A percentile compares a stretch with the other conserved stretches of the same genome.
Evolutionary conservation across 2,113 vertebrate genomes (phyloP).

Genomic region (Muscicapa adusta): DNA sequence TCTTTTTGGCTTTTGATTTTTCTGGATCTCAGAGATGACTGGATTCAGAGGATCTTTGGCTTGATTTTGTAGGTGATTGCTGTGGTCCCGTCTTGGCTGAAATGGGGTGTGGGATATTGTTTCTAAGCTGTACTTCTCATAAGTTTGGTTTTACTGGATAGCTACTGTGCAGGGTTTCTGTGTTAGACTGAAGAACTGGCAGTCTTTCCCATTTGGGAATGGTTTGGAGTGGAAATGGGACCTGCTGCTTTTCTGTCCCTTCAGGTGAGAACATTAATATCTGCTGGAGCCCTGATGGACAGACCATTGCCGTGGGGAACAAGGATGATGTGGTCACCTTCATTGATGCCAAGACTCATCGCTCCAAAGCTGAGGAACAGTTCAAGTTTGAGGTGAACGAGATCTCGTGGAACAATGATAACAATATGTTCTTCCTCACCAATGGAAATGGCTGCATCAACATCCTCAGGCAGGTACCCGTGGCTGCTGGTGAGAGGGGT

Average conservation of each 20-base stretch:
- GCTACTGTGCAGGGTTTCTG: background rate
- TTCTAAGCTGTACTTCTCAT: background rate
- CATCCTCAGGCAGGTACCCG: slow-evolving; percentile 82
- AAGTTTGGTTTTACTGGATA: too few relatives aligned
- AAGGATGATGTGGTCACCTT: slow-evolving; percentile 99
- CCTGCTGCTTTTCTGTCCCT: background rate
- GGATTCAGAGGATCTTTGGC: background rate
- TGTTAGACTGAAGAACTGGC: background rate
- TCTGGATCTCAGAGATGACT: background rate
- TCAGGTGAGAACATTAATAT: slow-evolving; percentile 98
- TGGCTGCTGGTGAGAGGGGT: background rate
- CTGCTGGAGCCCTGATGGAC: slow-evolving; percentile 97
- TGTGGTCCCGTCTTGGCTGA: background rate
- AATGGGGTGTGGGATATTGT: background rate
- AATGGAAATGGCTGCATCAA: slow-evolving; percentile 98
- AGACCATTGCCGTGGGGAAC: slow-evolving; percentile 97
- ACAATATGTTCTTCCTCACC: slow-evolving; percentile 98
- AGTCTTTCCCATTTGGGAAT: background rate
- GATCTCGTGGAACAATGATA: slow-evolving; percentile 99
- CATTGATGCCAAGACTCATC: slow-evolving; percentile 93
- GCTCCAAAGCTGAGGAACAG: slow-evolving; percentile 93
- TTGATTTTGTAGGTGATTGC: background rate
- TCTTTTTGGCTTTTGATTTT: background rate
- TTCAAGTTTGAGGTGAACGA: slow-evolving; percentile 99
- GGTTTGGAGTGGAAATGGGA: background rate